Evolutionary conservation across 2,113 vertebrate species (phyloP).

Genomic region (Gymnogyps californianus): DNA sequence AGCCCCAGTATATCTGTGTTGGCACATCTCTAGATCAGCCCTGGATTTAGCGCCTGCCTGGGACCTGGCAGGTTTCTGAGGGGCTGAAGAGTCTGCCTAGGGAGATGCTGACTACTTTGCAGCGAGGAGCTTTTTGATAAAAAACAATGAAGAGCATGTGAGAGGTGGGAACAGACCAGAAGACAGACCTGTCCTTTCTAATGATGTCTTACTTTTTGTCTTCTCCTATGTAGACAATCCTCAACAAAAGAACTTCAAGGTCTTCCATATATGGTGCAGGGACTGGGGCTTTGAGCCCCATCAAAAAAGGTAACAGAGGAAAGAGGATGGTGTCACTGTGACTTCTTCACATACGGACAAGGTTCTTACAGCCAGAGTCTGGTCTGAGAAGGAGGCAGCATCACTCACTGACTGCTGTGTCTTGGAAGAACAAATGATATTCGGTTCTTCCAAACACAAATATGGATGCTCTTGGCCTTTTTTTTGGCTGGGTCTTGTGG

Average conservation of each 20-base stretch:
- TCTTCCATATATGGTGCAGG: not conserved
- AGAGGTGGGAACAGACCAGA: not conserved
- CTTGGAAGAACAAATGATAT: not conserved
- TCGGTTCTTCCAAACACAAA: not conserved
- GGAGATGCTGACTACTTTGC: not conserved
- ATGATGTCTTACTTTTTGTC: not conserved
- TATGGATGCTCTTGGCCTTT: not conserved
- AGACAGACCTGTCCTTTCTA: not conserved
- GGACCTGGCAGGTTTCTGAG: not conserved
- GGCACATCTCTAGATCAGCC: not conserved
- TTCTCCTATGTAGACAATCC: not conserved
- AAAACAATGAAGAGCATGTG: not conserved
- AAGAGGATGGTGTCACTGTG: not conserved
- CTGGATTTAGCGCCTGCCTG: not conserved
- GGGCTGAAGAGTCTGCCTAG: not conserved
- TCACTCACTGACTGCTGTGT: not conserved
- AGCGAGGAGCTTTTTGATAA: not conserved
- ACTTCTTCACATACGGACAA: accelerated
- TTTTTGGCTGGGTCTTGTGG: not conserved
- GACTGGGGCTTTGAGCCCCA: not conserved
- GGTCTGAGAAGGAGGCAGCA: not conserved
- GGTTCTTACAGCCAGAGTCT: not conserved
- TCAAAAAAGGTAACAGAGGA: not conserved
- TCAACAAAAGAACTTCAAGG: not conserved
- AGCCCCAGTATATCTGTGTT: not conserved